Evolutionary conservation across 2,113 vertebrate genomes (phyloP).

Genomic region (Lichenostomus cassidix): DNA sequence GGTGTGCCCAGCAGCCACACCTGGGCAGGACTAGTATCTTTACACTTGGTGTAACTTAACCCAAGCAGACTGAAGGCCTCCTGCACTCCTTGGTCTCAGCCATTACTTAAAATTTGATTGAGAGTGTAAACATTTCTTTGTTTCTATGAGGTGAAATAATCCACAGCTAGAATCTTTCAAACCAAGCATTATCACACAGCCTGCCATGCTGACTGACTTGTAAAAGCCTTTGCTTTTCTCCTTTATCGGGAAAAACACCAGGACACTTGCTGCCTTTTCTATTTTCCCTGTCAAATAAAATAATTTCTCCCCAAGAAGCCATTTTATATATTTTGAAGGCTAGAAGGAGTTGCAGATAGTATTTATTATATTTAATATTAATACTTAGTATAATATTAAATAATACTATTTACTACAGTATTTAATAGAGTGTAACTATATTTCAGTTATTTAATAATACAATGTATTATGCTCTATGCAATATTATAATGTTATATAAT

Average conservation of each 20-base stretch:
- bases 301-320: background rate
- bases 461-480: background rate
- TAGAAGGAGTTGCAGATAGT: background rate
- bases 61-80: background rate
- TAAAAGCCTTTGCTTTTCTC: background rate
- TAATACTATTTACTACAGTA: background rate
- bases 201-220: background rate
- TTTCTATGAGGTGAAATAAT: background rate
- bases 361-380: background rate
- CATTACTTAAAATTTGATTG: background rate
- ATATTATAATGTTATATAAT: background rate
- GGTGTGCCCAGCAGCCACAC: background rate
- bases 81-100: background rate
- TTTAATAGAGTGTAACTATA: background rate
- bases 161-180: background rate
- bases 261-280: background rate
- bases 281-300: background rate
- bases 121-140: background rate
- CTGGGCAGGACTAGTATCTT: background rate
- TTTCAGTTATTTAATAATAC: background rate
- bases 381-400: background rate
- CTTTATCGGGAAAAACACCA: background rate
- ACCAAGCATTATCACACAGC: background rate
- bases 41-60: background rate
- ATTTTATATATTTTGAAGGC: rapidly evolving